These are phyloP conservation scores for Philereme transversata DNA, from an alignment of 2,888 invertebrate genomes.

Conservation along the genomic window DNA sequence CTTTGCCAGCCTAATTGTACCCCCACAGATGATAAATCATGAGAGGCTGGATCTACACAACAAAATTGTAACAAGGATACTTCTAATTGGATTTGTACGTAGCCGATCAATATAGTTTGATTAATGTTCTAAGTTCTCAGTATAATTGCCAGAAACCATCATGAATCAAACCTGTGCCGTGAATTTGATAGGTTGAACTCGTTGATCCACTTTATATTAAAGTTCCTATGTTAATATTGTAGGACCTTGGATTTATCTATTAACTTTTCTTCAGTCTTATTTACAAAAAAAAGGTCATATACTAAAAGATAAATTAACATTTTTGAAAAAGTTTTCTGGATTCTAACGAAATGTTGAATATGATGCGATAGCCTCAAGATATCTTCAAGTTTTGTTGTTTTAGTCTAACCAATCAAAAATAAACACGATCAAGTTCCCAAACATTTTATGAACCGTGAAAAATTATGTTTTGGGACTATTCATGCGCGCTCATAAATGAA, in stretches of 20 bases:
- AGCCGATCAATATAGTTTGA: constrained; percentile 80
- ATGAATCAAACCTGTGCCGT: constrained; percentile 79
- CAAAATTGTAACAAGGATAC: constrained; percentile 75
- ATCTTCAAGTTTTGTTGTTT: constrained; percentile 6
- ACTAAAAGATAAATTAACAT: no score
- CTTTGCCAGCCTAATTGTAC: constrained; percentile 68
- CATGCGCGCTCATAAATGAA: constrained; percentile 57
- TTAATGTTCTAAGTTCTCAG: constrained; percentile 71
- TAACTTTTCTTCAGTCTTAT: no score
- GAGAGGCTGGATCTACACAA: constrained; percentile 56
- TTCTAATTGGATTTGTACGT: constrained; percentile 80
- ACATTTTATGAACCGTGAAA: constrained; percentile 63
- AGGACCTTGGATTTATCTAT: constrained; percentile 3
- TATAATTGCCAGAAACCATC: constrained; percentile 78
- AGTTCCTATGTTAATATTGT: constrained; percentile 33
- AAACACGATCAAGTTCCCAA: constrained; percentile 49
- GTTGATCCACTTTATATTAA: constrained; percentile 54
- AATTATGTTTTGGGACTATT: constrained; percentile 62
- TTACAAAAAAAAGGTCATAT: no score
- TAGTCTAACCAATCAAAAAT: constrained; percentile 40
- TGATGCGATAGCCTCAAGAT: not conserved
- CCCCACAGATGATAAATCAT: constrained; percentile 71
- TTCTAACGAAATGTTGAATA: constrained; percentile 1
- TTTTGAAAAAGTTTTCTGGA: not conserved
- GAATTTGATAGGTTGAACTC: constrained; percentile 75